These are phyloP conservation scores for Pachycephus smyrnensis DNA, from an alignment of 2,888 invertebrate genomes.

Conservation along the genomic window DNA sequence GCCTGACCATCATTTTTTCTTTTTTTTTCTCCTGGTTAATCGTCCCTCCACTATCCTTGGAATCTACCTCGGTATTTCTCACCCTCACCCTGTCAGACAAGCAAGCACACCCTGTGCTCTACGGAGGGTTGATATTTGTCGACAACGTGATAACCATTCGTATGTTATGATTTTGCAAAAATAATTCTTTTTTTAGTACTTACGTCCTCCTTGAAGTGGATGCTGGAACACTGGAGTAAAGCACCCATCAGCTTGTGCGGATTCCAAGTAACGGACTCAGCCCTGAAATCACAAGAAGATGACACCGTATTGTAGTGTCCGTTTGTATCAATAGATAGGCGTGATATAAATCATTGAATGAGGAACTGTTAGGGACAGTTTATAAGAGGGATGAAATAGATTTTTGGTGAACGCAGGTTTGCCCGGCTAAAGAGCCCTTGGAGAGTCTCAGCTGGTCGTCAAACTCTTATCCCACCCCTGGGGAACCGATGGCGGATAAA, in stretches of 20 bases:
- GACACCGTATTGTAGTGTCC: neutral
- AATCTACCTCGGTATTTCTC: neutral
- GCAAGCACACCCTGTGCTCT: neutral
- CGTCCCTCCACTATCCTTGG: neutral
- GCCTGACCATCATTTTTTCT: neutral
- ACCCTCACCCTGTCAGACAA: neutral
- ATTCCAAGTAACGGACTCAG: slow-evolving; percentile 98
- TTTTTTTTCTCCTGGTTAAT: neutral
- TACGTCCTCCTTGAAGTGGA: slow-evolving; percentile 97
- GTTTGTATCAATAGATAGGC: neutral
- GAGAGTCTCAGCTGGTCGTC: slow-evolving; percentile 54
- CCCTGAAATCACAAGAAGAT: slow-evolving; percentile 72
- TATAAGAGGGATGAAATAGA: slow-evolving; percentile 6
- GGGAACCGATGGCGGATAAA: slow-evolving; percentile 53
- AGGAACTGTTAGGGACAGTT: neutral
- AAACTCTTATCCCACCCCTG: slow-evolving; percentile 49
- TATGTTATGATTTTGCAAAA: neutral
- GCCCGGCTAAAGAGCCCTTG: neutral
- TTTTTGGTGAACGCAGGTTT: slow-evolving; percentile 18
- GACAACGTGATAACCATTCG: neutral
- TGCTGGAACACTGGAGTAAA: slow-evolving; percentile 95
- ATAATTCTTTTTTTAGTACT: slow-evolving; percentile 62
- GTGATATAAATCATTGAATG: neutral
- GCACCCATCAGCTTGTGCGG: slow-evolving; percentile 99
- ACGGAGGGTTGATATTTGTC: neutral